Evolutionary conservation across 1,140 invertebrate genomes (phyloP), one percentile per base, ranked within the genome.

Genomic region (Hycleus cichorii): DNA sequence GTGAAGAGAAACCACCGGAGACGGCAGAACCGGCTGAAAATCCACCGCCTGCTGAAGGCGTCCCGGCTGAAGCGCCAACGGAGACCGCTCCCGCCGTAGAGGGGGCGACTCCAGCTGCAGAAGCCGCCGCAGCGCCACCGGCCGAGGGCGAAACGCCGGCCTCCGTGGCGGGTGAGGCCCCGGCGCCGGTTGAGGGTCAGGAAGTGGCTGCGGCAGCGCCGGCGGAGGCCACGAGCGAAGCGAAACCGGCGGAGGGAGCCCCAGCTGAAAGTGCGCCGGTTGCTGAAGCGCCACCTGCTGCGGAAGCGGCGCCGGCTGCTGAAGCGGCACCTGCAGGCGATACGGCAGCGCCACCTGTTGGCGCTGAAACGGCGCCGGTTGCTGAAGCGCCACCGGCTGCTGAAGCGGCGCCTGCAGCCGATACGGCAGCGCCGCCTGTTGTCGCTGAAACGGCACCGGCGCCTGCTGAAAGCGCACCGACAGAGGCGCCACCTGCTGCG

Each of bases 71-170:
- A 53, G 64, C 46, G 39, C 62, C 39, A 2, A 1, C 18, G 18
- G 18, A 18, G 48, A 39, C 54, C 45, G 39, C 10, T 43, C 26
- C 52, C 2, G 45, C 24, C 2, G 49, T 44, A 18, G 56, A 59
- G 54, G 44, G 45, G 25, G 12, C 12, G 12, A 12, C 12, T 12
- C 12, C 12, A 12, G 12, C 12, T 0, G 12, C 12, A 12, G 32
- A 51, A 25, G 38, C 62, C 10, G 4, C 54, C 32, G 58, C 27
- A 43, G 27, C 26, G 7, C 75, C 72, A 25, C 68, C 75, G 11
- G 69, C 69, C 12, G 76, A 78, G 60, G 76, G 72, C 70, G 73
- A 72, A 58, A 71, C 71, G 50, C 77, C 74, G 59, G 60, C 62
- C 25, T 52, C 64, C 4, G 56, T 63, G 38, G 64, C 66, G 49